A percentile compares a stretch with the other conserved stretches of the same genome.
phyloP scores from a whole-genome alignment of 1,140 invertebrate species.

The Pseudomyrmex concolor region DNA sequence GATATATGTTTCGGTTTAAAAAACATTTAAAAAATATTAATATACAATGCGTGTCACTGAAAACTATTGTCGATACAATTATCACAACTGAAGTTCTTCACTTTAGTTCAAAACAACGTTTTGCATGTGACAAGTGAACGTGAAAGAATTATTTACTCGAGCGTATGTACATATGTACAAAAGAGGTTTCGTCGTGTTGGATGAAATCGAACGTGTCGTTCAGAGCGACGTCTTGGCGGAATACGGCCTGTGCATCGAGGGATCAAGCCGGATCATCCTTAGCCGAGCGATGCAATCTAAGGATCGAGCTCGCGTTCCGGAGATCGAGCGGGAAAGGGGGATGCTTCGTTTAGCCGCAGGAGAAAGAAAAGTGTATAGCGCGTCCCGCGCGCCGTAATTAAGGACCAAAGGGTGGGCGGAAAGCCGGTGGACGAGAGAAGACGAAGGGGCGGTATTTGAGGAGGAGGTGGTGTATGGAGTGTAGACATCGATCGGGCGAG shows the following conservation, averaged over 20 bases:
- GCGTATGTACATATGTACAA: conserved; percentile 15
- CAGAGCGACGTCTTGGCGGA: conserved; percentile 46
- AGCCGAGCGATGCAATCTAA: conserved; percentile 57
- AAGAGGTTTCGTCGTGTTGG: conserved; percentile 39
- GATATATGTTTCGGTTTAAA: no score
- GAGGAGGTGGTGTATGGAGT: conserved; percentile 45
- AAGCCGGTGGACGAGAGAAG: conserved; percentile 59
- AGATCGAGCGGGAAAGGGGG: conserved; percentile 47
- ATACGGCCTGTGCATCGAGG: conserved; percentile 36
- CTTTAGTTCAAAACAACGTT: neutral
- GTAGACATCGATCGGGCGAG: conserved; percentile 81
- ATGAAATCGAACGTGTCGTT: conserved; percentile 61
- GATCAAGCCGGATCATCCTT: conserved; percentile 58
- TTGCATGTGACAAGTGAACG: neutral
- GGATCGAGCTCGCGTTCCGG: conserved; percentile 46
- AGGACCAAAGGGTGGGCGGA: conserved; percentile 73
- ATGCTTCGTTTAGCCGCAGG: conserved; percentile 8
- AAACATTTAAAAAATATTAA: no score
- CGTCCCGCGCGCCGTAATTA: conserved; percentile 80
- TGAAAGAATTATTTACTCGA: conserved; percentile 12
- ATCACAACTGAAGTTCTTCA: neutral
- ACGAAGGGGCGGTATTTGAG: conserved; percentile 42
- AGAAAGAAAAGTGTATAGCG: conserved; percentile 65
- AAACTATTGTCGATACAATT: neutral
- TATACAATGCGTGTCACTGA: no score